Base-by-base conservation (phyloP, 1,140 invertebrate genomes). In the Nylanderia fulva region DNA sequence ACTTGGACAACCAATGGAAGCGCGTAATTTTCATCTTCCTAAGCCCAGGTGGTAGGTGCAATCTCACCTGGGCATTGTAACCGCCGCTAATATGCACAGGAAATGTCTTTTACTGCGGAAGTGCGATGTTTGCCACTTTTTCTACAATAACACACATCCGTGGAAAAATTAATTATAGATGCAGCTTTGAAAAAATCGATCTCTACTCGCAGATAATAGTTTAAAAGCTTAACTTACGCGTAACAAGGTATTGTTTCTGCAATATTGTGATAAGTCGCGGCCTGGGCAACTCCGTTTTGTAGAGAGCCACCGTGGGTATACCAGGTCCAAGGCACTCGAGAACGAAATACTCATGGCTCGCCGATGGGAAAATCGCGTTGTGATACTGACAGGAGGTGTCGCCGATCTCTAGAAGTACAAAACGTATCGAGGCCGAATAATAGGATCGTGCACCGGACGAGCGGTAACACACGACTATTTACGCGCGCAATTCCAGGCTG, bases 11-110 rank as follows among this genome's bases (percentile, higher is more conserved):
- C 96, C 74, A 98, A 95, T 0, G 98, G 98, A 95, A 99, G 66
- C 97, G 96, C 0, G 98, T 98, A 69, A 99, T n/a, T 98, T 94
- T 99, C 98, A 84, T 98, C 97, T 91, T 98, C 98, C 98, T 94
- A 0, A 98, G 93, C 0, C 97, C 97, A 0, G 98, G 98, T 7
- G 98, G 98, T 13, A 99, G 94, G 87, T 97, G 96, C 5, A 99
- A 95, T 69, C 97, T 95, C 2, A 98, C 97, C 89, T 97, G 96
- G 2, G 97, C 97, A 91, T 96, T 95, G 88, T 97, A 97, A 0
- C 97, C 97, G 21, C 97, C 97, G 1, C 97, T 97, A 80, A 98
- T 97, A 93, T 98, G 97, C 1, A 98, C 97, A 1, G 97, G 97
- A 93, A 98, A 98, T 0, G 97, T 98, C 90, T 97, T 96, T 0